Evolutionary conservation across 2,888 invertebrate genomes (phyloP).

Genomic region (Lithophane semibrunnea): DNA sequence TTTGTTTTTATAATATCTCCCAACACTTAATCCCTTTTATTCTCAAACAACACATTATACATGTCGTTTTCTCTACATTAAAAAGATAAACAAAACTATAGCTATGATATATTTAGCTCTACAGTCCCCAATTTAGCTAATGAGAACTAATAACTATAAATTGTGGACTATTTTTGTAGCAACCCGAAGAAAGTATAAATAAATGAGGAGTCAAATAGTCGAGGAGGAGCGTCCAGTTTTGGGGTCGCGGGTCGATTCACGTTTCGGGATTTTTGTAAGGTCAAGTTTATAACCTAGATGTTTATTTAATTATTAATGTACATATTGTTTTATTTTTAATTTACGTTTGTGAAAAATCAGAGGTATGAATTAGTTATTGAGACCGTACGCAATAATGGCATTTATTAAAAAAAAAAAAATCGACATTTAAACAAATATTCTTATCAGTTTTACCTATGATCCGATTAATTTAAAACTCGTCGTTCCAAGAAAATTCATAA

Average conservation of each 20-base stretch:
- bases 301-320: not conserved
- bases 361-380: not conserved
- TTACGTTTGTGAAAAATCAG: not conserved
- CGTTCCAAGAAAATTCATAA: not conserved
- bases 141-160: slow-evolving; percentile 52
- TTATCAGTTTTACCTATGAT: too few relatives aligned
- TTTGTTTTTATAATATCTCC: slow-evolving; percentile 2
- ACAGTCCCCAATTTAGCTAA: slow-evolving; percentile 41
- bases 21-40: slow-evolving; percentile 40
- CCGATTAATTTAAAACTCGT: not conserved
- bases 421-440: not conserved
- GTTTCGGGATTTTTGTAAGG: not conserved
- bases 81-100: slow-evolving; percentile 28
- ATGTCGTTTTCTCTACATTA: slow-evolving; percentile 22
- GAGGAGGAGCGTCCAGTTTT: slow-evolving; percentile 23
- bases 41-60: slow-evolving; percentile 33
- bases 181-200: slow-evolving; percentile 34
- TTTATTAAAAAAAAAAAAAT: too few relatives aligned
- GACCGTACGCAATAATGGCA: not conserved
- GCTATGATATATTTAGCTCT: slow-evolving; percentile 41
- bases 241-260: slow-evolving; percentile 28
- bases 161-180: slow-evolving; percentile 48
- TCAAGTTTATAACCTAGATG: not conserved
- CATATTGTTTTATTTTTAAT: not conserved
- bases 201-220: slow-evolving; percentile 26